A percentile compares a stretch with the other conserved stretches of the same genome.
These are phyloP conservation scores for Synanthedon vespiformis DNA, from an alignment of 2,888 invertebrate species.

Conservation along the genomic window DNA sequence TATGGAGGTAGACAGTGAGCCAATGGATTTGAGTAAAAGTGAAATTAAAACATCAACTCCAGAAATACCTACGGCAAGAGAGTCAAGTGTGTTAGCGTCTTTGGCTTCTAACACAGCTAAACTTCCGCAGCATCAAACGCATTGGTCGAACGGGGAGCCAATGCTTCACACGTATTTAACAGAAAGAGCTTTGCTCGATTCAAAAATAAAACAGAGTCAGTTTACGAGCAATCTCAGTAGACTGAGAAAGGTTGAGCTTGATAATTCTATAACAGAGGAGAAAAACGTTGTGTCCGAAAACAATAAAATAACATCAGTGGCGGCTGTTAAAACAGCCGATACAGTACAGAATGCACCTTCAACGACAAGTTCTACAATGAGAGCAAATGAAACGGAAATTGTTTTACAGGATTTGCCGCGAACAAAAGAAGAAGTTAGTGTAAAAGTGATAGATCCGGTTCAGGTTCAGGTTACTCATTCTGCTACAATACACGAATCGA, in stretches of 20 bases:
- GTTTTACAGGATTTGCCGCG: slow-evolving; percentile 11
- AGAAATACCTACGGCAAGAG: slow-evolving; percentile 73
- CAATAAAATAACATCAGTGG: slow-evolving; percentile 16
- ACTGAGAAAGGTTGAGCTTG: slow-evolving; percentile 44
- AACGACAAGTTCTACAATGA: not conserved
- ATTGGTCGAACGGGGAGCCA: slow-evolving; percentile 72
- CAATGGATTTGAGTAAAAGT: slow-evolving; percentile 61
- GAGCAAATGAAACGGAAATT: slow-evolving; percentile 19
- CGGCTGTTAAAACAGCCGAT: slow-evolving; percentile 14
- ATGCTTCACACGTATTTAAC: slow-evolving; percentile 80
- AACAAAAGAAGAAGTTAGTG: slow-evolving; percentile 25
- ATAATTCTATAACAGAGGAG: slow-evolving; percentile 33
- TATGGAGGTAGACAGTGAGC: slow-evolving; percentile 62
- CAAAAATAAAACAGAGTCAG: slow-evolving; percentile 78
- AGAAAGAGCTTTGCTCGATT: slow-evolving; percentile 77
- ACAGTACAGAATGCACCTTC: slow-evolving; percentile 12
- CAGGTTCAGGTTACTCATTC: not conserved
- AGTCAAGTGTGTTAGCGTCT: slow-evolving; percentile 73
- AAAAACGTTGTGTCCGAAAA: slow-evolving; percentile 16
- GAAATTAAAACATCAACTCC: slow-evolving; percentile 41
- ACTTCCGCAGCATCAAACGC: slow-evolving; percentile 67
- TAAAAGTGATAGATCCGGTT: not conserved
- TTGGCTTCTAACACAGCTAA: slow-evolving; percentile 74
- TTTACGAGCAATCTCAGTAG: slow-evolving; percentile 45
- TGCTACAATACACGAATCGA: slow-evolving; percentile 18